These are phyloP conservation scores for Pomatostomus ruficeps DNA, from an alignment of 2,113 vertebrate genomes.

Conservation along the genomic window DNA sequence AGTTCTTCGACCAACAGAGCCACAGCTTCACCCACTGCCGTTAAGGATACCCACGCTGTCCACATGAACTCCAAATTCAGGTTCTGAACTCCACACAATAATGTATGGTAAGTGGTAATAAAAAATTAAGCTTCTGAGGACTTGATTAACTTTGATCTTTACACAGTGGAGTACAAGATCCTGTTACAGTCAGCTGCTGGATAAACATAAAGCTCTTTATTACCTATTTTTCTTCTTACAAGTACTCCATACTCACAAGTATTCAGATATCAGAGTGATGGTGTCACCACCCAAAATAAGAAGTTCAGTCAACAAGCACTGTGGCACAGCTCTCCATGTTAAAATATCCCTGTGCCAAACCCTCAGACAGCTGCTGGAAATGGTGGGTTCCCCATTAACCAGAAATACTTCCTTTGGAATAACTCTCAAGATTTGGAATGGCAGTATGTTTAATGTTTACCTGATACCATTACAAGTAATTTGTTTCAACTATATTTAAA, in stretches of 20 bases:
- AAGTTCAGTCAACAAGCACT: neutral
- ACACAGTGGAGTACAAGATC: neutral
- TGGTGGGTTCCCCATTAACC: accelerated
- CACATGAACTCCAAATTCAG: neutral
- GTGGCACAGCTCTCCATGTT: neutral
- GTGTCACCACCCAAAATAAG: neutral
- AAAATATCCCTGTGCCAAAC: neutral
- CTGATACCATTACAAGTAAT: neutral
- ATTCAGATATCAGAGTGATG: neutral
- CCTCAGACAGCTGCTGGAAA: neutral
- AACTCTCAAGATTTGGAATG: neutral
- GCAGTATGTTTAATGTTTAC: neutral
- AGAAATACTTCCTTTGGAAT: neutral
- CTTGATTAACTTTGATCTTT: neutral
- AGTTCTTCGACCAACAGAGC: neutral
- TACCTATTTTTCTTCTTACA: neutral
- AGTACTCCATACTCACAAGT: neutral
- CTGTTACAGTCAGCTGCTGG: neutral
- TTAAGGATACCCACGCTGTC: too few relatives aligned
- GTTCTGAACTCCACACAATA: neutral
- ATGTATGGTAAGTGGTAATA: accelerated
- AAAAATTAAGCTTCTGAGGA: neutral
- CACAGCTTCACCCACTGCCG: neutral
- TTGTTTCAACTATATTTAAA: neutral
- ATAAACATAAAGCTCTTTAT: neutral